Evolutionary conservation across 92 coral and sea anemone genomes (phyloP).

Genomic region (Porites cylindrica): DNA sequence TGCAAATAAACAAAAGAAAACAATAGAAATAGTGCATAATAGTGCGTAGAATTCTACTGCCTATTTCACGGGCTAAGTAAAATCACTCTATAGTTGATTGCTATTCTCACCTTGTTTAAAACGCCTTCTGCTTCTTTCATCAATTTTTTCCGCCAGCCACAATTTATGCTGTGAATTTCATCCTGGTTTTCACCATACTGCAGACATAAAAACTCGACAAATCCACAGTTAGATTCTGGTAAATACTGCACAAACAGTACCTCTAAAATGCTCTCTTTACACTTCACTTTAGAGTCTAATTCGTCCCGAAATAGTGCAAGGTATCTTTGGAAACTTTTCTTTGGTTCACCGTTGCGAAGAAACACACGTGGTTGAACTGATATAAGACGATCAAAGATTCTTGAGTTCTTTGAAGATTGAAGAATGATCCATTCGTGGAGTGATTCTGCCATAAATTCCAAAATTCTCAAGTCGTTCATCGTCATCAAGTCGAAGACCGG

Average conservation of each 20-base stretch:
- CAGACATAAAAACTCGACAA: background rate
- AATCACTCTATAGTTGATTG: no score
- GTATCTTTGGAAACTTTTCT: background rate
- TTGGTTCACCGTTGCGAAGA: background rate
- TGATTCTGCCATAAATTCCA: constrained; percentile 2
- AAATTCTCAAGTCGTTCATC: background rate
- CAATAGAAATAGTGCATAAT: no score
- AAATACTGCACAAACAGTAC: background rate
- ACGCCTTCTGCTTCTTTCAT: background rate
- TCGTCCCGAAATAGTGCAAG: background rate
- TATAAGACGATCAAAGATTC: background rate
- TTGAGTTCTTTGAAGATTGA: background rate
- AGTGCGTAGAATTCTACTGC: no score
- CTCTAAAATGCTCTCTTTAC: background rate
- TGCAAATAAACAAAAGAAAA: no score
- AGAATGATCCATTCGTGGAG: background rate
- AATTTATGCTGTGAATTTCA: background rate
- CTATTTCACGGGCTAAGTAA: no score
- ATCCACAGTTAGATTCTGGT: constrained; percentile 15
- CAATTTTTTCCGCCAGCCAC: background rate
- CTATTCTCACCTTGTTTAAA: background rate
- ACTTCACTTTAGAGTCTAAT: background rate
- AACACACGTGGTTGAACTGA: background rate
- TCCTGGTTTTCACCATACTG: background rate
- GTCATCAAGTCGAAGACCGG: no score